Percentiles rank a stretch among this genome's conserved stretches.
These are phyloP conservation scores for Teleiodes luculella DNA, from an alignment of 2,888 invertebrate species.

Conservation along the genomic window DNA sequence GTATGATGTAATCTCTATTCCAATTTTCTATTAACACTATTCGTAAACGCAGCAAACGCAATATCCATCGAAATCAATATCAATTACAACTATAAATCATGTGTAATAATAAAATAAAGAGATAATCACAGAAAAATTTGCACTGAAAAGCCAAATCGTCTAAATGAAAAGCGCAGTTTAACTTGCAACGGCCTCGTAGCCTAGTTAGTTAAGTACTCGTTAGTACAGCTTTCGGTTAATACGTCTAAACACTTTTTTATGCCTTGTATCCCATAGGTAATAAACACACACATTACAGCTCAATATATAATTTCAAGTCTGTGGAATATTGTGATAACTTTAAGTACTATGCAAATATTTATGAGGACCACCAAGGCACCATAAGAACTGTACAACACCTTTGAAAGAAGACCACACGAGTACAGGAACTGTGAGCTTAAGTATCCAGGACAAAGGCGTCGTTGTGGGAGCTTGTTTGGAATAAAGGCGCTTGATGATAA, in stretches of 20 bases:
- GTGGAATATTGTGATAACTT: no score
- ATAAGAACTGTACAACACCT: background rate
- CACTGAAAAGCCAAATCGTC: background rate
- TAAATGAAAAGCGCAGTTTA: no score
- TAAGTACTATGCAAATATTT: no score
- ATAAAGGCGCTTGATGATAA: conserved; percentile 11
- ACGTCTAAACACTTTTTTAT: no score
- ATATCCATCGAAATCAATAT: conserved; percentile 7
- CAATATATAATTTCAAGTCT: no score
- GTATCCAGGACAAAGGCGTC: conserved; percentile 4
- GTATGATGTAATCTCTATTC: background rate
- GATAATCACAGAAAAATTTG: background rate
- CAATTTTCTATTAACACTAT: background rate
- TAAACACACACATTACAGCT: no score
- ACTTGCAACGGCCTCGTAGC: no score
- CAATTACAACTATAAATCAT: background rate
- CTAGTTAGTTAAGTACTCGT: no score
- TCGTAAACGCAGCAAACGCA: background rate
- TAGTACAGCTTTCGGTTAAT: no score
- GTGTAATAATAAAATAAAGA: background rate
- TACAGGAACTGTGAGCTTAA: background rate
- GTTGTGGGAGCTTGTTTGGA: conserved; percentile 11
- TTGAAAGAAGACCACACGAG: conserved; percentile 2
- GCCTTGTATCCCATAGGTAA: no score
- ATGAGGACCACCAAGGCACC: background rate